Evolutionary conservation across 1,140 invertebrate genomes (phyloP), one percentile per base, ranked within the genome.

Genomic region (Platyura marginata): DNA sequence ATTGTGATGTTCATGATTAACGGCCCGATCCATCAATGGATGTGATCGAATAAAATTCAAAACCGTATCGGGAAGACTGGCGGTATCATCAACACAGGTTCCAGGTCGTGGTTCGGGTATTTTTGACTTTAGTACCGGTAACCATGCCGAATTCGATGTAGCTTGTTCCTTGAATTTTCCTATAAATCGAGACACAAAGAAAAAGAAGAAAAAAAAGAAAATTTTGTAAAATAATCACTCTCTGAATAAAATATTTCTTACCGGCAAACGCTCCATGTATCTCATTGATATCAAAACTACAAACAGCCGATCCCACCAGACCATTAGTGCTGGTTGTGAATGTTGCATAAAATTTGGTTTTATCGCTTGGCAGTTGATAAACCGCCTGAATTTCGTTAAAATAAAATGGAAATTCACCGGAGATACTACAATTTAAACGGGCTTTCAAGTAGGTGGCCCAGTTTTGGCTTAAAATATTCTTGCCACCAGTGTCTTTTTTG

Each of bases 361-460:
- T 79, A 54, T 92, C 78, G 36, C 75, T 79, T 5, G 87, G 81
- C 46, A 90, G 75, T 66, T 92, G 81, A 68, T 90, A 84, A 56
- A 91, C 78, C 49, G 81, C 82, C 68, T 94, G 89, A 61, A 96
- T 92, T 68, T 94, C 88, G 68, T 95, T 90, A 70, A 95, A 95
- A 64, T 94, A 93, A 67, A 91, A 92, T 1, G 88, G 90, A 59
- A 89, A 92, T 56, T 93, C 87, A 52, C 88, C 89, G 13, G 89
- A 87, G 54, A 93, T 86, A 52, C 87, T 93, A 60, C 92, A 96
- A 66, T 95, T 95, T 41, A 96, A 72, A 41, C 90, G 69, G 2
- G 92, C 90, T 64, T 96, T 96, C 41, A 94, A 70, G 60, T 91
- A 96, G 2, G 90, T 92, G 36, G 86, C 88, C 88, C 88, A 95